Conservation (phyloP, 2,113 vertebrate species). For the Nipponia nippon region DNA sequence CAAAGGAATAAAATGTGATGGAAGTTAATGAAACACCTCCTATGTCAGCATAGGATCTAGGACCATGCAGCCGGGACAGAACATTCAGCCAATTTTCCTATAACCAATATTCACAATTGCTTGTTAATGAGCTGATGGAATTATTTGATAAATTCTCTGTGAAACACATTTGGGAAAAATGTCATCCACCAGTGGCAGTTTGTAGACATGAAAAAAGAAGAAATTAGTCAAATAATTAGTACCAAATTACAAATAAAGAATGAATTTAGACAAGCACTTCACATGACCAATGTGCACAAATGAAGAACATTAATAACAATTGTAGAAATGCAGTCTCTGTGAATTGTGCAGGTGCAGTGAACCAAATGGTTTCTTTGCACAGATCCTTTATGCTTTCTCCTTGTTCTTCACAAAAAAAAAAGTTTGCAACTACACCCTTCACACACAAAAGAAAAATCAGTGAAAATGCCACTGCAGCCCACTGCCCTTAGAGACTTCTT, state of each 20-base stretch:
- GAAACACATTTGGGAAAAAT: not conserved
- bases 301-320: not conserved
- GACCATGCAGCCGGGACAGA: not conserved
- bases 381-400: not conserved
- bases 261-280: not conserved
- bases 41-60: not conserved
- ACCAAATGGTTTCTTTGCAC: not conserved
- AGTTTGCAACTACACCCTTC: not conserved
- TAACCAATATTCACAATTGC: not conserved
- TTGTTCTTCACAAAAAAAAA: not conserved
- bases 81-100: not conserved
- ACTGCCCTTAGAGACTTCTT: not conserved
- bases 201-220: not conserved
- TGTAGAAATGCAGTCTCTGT: not conserved
- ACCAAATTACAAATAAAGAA: not conserved
- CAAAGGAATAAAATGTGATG: not conserved
- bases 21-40: not conserved
- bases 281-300: not conserved
- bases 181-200: not conserved
- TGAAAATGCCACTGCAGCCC: not conserved
- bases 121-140: not conserved
- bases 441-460: not conserved
- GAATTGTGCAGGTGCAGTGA: not conserved
- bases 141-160: not conserved
- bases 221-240: not conserved